Evolutionary conservation across 1,140 invertebrate genomes (phyloP).

Genomic region (Sinella curviseta): DNA sequence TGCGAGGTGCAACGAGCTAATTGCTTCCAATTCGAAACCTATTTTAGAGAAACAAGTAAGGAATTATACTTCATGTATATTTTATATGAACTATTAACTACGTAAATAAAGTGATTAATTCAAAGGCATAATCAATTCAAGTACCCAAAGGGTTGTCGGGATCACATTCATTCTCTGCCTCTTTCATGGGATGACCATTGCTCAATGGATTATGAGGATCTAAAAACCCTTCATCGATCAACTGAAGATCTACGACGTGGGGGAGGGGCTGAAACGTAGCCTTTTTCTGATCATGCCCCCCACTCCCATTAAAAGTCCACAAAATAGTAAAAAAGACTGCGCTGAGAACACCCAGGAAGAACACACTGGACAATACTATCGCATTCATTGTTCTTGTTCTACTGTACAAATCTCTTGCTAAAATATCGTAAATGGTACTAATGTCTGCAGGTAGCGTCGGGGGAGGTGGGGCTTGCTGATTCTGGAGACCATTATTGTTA

Average conservation of each 20-base stretch:
- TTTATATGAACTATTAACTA: no score
- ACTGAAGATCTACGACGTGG: constrained; percentile 29
- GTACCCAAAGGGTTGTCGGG: constrained; percentile 46
- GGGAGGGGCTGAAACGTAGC: constrained; percentile 42
- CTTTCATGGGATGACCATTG: not conserved
- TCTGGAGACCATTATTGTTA: not conserved
- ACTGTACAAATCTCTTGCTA: not conserved
- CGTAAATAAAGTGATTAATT: not conserved
- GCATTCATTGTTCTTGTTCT: constrained; percentile 30
- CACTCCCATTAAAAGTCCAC: not conserved
- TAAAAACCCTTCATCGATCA: constrained; percentile 27
- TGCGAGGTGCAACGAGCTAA: constrained; percentile 78
- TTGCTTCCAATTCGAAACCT: constrained; percentile 65
- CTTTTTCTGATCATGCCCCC: not conserved
- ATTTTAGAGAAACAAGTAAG: no score
- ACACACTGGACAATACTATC: constrained; percentile 28
- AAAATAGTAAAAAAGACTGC: constrained; percentile 30
- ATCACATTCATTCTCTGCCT: constrained; percentile 46
- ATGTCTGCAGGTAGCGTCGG: no score
- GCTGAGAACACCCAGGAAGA: constrained; percentile 34
- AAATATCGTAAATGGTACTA: not conserved
- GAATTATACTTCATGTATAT: no score
- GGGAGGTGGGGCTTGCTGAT: no score
- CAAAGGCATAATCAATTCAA: not conserved
- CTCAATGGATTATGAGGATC: constrained; percentile 7